Conservation (phyloP, 2,888 invertebrate genomes). For the Acanthococcus lagerstroemiae region DNA sequence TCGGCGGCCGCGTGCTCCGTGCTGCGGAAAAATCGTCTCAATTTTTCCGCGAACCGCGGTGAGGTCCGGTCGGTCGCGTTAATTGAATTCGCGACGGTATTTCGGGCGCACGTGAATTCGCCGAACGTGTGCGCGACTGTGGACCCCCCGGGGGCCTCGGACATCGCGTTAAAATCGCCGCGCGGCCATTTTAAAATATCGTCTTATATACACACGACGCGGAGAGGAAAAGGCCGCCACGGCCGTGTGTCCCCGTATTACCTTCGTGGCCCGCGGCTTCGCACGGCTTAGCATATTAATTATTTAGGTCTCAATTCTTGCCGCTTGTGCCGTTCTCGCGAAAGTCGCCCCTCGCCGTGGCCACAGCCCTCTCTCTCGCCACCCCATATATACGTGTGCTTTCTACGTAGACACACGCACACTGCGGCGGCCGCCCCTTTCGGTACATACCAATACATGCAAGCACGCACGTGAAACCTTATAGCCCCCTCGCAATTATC, state of each 20-base stretch:
- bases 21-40: no score
- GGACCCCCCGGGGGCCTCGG: background rate
- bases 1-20: background rate
- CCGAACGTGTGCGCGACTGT: no score
- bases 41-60: no score
- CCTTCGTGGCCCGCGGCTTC: conserved; percentile 12
- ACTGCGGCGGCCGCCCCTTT: background rate
- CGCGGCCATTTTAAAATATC: conserved; percentile 19
- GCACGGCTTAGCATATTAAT: conserved; percentile 26
- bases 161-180: background rate
- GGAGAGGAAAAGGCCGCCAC: conserved; percentile 5
- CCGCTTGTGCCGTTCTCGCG: conserved; percentile 11
- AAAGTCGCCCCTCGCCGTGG: background rate
- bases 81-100: background rate
- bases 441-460: conserved; percentile 14
- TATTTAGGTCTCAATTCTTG: conserved; percentile 25
- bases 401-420: background rate
- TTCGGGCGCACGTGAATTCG: background rate
- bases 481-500: conserved; percentile 25
- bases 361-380: background rate
- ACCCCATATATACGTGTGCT: background rate
- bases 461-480: conserved; percentile 26
- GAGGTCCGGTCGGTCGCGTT: no score
- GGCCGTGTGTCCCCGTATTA: conserved; percentile 18
- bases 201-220: conserved; percentile 14